phyloP scores from a whole-genome alignment of 2,888 invertebrate species.

The Monochamus alternatus region DNA sequence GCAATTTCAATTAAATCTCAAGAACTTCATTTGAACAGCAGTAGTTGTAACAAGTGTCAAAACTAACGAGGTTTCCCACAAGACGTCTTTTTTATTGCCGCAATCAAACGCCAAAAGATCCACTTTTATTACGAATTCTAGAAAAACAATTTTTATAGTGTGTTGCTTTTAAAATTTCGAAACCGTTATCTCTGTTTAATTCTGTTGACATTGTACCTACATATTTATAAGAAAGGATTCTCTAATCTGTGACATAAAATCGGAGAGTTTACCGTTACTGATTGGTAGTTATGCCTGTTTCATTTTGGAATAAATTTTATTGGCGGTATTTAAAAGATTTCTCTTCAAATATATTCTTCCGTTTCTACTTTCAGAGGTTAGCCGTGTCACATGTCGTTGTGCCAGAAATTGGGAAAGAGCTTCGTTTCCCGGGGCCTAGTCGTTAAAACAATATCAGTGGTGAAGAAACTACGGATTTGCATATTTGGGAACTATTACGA shows the following conservation, averaged over 20 bases:
- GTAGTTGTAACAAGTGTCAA: too few species aligned
- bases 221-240: neutral
- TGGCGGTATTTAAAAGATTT: constrained; percentile 19
- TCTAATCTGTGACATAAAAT: constrained; percentile 3
- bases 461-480: constrained; percentile 30
- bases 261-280: constrained; percentile 2
- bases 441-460: constrained; percentile 23
- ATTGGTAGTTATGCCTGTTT: constrained; percentile 2
- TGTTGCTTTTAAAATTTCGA: neutral
- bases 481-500: constrained; percentile 8
- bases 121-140: constrained; percentile 5
- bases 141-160: neutral
- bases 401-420: constrained; percentile 24
- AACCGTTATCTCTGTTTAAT: constrained; percentile 1
- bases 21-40: too few species aligned
- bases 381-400: constrained; percentile 29
- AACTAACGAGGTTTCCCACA: too few species aligned
- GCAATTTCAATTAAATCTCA: too few species aligned
- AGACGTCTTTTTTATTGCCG: too few species aligned
- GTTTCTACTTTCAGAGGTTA: constrained; percentile 22
- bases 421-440: constrained; percentile 7
- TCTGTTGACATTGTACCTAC: constrained; percentile 1
- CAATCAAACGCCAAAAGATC: too few species aligned
- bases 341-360: constrained; percentile 12
- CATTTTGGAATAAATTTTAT: constrained; percentile 11